Base-by-base conservation (phyloP, 2,797 vertebrate species). In the Florisuga fusca region DNA sequence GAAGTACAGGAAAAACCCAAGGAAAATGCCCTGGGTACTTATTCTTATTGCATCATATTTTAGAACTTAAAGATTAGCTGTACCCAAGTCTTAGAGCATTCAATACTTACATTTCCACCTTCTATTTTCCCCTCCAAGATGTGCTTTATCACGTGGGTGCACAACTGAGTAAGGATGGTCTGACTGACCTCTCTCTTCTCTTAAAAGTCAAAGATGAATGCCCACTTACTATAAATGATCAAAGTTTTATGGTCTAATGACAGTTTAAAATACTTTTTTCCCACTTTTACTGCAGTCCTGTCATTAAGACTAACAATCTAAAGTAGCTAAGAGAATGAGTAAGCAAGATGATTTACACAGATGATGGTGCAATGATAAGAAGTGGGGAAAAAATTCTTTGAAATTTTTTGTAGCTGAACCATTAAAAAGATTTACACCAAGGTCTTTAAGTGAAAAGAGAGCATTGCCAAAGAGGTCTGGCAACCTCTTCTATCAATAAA, bases 231-330 rank as follows among this genome's bases (percentile, higher is more conserved):
- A 94, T 91, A 94, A 97, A 90, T 84, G 87, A 92, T 71, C 79
- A 78, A 93, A 91, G 84, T 93, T 94, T 95, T 94, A 94, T 94
- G 71, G 87, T 94, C 94, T 95, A 96, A 96, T 84, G 92, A 81
- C 87, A 91, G 84, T 87, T 94, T 93, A 91, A 96, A 96, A 93
- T 77, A 94, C 94, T 77, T 90, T 83, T 86, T 84, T 0, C 0
- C 68, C 66, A 61, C 79, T 91, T 96, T 94, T 90, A 92, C 86
- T 84, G 92, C 91, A 73, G 66, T 69, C 26, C 83, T 96, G 93
- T 92, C 94, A 95, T 97, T 96, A 96, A 96, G 94, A 96, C 94
- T 97, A 97, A 97, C 96, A 96, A 87, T 95, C 93, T 95, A 78
- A 96, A 95, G 84, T 82, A 95, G 92, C 93, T 92, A 84, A 87